These are phyloP conservation scores for Eleutherodactylus coqui DNA, from an alignment of 2,797 vertebrate genomes.

Conservation along the genomic window DNA sequence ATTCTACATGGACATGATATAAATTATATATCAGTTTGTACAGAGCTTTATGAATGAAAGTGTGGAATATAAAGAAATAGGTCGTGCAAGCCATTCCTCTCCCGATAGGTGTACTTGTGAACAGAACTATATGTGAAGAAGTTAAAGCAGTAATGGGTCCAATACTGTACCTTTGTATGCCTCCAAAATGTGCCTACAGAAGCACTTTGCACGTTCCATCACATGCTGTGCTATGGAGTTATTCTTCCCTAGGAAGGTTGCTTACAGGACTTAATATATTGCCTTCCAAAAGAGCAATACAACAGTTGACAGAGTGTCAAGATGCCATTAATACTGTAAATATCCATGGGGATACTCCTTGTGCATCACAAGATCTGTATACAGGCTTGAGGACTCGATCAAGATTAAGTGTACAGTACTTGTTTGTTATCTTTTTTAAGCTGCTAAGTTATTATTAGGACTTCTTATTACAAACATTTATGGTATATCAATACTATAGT, in stretches of 20 bases:
- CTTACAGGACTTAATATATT: too few species aligned
- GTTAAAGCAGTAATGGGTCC: neutral
- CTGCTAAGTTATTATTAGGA: too few species aligned
- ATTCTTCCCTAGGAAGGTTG: neutral
- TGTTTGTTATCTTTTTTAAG: too few species aligned
- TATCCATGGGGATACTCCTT: too few species aligned
- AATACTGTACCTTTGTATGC: neutral
- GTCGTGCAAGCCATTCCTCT: neutral
- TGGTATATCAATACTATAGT: too few species aligned
- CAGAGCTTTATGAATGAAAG: slow-evolving; percentile 46
- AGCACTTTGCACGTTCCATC: neutral
- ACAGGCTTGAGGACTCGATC: too few species aligned
- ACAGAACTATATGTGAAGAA: neutral
- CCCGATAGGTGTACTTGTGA: neutral
- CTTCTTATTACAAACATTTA: too few species aligned
- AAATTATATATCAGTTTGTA: slow-evolving; percentile 55
- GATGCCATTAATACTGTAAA: too few species aligned
- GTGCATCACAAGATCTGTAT: too few species aligned
- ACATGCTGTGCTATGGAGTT: neutral
- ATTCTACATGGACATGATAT: slow-evolving; percentile 34
- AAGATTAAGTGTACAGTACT: too few species aligned
- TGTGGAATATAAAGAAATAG: slow-evolving; percentile 21
- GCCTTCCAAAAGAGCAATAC: too few species aligned
- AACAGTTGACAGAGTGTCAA: too few species aligned
- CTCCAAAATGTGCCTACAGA: neutral